These are phyloP conservation scores for Taphrorychus bicolor DNA, from an alignment of 2,888 invertebrate species.

Conservation along the genomic window DNA sequence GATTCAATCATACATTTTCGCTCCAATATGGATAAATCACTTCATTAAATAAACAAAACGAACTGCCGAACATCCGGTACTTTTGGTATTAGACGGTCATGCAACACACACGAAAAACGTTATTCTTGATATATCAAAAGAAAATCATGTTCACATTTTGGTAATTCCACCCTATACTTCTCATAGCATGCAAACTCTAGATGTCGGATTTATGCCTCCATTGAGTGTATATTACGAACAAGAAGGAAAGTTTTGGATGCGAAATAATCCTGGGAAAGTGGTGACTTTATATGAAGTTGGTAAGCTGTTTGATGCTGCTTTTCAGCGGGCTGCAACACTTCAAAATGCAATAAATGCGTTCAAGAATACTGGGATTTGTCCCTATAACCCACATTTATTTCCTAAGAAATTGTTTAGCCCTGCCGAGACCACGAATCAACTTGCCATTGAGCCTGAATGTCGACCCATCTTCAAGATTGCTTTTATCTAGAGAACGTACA, in stretches of 20 bases:
- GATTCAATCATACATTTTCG: background rate
- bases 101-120: background rate
- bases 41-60: background rate
- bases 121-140: background rate
- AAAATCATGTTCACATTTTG: background rate
- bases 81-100: background rate
- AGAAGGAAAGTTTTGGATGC: background rate
- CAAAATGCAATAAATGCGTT: background rate
- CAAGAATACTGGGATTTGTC: background rate
- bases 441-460: no score
- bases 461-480: no score
- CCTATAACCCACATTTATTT: no score
- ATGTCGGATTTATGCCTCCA: background rate
- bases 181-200: background rate
- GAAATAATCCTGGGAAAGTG: background rate
- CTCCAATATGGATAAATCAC: background rate
- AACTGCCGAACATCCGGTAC: background rate
- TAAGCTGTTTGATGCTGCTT: background rate
- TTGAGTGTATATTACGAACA: background rate
- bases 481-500: no score
- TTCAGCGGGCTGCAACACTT: background rate
- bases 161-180: no score
- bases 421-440: no score
- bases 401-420: no score
- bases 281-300: background rate